A percentile compares a stretch with the other conserved stretches of the same genome.
Conservation (phyloP, 2,888 invertebrate genomes). For the Chironomus riparius region DNA sequence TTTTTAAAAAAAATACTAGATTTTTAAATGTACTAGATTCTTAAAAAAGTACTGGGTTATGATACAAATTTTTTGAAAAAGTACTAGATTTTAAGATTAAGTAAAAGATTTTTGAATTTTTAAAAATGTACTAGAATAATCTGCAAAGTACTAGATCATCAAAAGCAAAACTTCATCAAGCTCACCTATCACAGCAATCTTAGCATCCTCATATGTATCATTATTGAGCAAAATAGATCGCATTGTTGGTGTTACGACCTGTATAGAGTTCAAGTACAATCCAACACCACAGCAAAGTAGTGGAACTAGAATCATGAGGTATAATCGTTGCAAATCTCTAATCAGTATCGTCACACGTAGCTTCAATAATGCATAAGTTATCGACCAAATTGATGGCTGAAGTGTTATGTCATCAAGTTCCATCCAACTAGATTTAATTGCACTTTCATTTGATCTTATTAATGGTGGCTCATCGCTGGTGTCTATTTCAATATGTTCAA, state of each 20-base stretch:
- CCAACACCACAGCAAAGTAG: constrained; percentile 59
- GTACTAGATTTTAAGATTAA: no score
- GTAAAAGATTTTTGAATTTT: no score
- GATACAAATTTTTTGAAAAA: no score
- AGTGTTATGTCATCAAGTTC: constrained; percentile 54
- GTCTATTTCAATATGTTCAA: background rate
- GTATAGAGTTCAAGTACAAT: constrained; percentile 53
- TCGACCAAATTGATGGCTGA: constrained; percentile 52
- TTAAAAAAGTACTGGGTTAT: no score
- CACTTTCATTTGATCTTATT: constrained; percentile 6
- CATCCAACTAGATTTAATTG: constrained; percentile 28
- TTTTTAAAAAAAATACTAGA: no score
- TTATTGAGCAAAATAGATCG: constrained; percentile 54
- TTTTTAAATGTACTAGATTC: no score
- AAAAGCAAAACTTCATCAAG: background rate
- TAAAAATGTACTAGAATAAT: no score
- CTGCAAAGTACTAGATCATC: no score
- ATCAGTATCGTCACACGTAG: constrained; percentile 57
- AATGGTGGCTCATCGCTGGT: constrained; percentile 17
- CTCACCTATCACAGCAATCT: constrained; percentile 44
- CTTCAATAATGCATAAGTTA: constrained; percentile 56
- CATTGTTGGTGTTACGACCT: constrained; percentile 54
- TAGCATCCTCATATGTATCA: constrained; percentile 52
- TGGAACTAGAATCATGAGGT: constrained; percentile 65
- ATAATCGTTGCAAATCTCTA: constrained; percentile 61